Evolutionary conservation across 2,113 vertebrate genomes (phyloP).

Genomic region (Nothoprocta pentlandii): DNA sequence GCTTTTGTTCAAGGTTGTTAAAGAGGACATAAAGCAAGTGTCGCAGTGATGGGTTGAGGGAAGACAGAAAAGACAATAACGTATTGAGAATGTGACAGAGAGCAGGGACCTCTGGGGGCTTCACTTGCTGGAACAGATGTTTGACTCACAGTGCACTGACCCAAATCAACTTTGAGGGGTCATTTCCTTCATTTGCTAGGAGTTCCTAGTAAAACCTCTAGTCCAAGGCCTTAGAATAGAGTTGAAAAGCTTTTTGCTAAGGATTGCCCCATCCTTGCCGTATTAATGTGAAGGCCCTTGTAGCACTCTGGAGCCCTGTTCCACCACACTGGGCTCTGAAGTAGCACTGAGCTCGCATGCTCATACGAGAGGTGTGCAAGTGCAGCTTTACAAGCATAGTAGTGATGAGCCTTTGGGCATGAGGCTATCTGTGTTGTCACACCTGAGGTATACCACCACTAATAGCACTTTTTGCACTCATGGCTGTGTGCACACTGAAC

Average conservation of each 20-base stretch:
- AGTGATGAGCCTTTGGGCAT: rapidly evolving
- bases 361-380: background rate
- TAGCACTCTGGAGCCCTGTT: background rate
- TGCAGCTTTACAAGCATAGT: background rate
- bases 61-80: background rate
- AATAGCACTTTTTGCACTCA: rapidly evolving
- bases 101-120: rapidly evolving
- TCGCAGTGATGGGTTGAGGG: background rate
- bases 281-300: background rate
- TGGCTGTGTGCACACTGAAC: rapidly evolving
- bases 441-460: rapidly evolving
- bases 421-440: rapidly evolving
- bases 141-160: background rate
- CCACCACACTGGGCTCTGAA: rapidly evolving
- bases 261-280: background rate
- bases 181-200: background rate
- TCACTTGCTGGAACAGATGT: background rate
- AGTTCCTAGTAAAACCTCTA: background rate
- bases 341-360: background rate
- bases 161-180: background rate
- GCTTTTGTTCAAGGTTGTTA: background rate
- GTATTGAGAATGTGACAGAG: background rate
- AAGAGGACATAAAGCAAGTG: background rate
- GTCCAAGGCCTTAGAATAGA: background rate
- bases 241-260: background rate